phyloP scores from a whole-genome alignment of 2,888 invertebrate genomes.

The Stenolophus ochropezus region DNA sequence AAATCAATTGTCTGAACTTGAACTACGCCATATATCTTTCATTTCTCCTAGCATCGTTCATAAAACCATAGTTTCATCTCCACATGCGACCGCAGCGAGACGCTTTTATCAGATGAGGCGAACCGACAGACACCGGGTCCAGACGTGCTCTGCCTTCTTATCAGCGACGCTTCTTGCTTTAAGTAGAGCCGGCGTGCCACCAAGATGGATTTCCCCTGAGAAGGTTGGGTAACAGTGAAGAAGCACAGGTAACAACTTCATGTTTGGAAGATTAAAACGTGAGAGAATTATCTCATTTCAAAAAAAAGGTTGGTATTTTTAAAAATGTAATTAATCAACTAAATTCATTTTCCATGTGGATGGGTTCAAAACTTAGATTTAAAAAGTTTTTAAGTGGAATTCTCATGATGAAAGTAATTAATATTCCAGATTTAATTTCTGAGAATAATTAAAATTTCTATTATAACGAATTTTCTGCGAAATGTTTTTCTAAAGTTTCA shows the following conservation, averaged over 20 bases:
- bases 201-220: conserved; percentile 21
- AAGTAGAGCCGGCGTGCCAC: neutral
- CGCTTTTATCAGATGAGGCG: conserved; percentile 31
- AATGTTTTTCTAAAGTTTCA: no score
- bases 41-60: neutral
- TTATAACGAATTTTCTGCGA: no score
- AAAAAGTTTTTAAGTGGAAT: neutral
- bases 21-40: neutral
- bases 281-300: neutral
- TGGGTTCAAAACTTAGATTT: neutral
- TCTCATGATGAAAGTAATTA: neutral
- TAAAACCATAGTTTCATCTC: conserved; percentile 14
- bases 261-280: neutral
- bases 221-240: neutral
- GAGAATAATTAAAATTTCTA: neutral
- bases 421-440: neutral
- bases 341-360: neutral
- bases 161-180: conserved; percentile 14
- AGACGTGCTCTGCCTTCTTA: conserved; percentile 29
- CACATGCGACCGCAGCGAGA: neutral
- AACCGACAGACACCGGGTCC: conserved; percentile 24
- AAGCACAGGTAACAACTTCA: neutral
- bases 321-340: neutral
- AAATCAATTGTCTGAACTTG: neutral
- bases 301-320: neutral